Evolutionary conservation across 2,797 vertebrate species (phyloP).

Genomic region (Echeneis naucrates): DNA sequence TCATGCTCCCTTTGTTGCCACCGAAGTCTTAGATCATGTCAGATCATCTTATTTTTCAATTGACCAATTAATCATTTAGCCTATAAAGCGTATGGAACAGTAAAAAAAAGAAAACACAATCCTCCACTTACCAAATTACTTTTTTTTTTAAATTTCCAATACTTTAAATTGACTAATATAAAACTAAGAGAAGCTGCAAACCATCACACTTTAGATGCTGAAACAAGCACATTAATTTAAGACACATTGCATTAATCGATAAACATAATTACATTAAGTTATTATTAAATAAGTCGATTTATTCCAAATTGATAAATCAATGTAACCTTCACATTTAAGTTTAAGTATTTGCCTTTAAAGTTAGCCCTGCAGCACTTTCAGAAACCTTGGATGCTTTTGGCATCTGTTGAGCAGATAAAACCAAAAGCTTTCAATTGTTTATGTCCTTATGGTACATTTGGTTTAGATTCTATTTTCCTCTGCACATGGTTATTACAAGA

Average conservation of each 20-base stretch:
- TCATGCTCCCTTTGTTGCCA: too few species aligned
- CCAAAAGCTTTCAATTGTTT: slow-evolving; percentile 69
- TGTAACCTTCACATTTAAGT: neutral
- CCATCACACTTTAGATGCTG: neutral
- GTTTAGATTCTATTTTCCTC: slow-evolving; percentile 77
- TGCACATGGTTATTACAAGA: slow-evolving; percentile 70
- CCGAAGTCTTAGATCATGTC: too few species aligned
- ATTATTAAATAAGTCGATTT: too few species aligned
- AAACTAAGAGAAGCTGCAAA: neutral
- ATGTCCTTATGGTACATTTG: slow-evolving; percentile 66
- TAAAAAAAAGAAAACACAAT: neutral
- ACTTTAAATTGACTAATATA: neutral
- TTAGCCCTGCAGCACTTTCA: neutral
- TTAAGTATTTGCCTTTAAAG: slow-evolving; percentile 11
- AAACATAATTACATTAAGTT: too few species aligned
- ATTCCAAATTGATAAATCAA: neutral
- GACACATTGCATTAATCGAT: neutral
- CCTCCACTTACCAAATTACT: neutral
- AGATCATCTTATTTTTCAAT: too few species aligned
- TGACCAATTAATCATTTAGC: neutral
- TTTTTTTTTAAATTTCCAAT: neutral
- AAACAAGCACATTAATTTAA: neutral
- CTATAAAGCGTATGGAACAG: neutral
- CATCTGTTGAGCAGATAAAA: slow-evolving; percentile 60
- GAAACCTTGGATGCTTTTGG: neutral